Base-by-base conservation (phyloP, 2,797 vertebrate genomes). In the Discoglossus pictus region DNA sequence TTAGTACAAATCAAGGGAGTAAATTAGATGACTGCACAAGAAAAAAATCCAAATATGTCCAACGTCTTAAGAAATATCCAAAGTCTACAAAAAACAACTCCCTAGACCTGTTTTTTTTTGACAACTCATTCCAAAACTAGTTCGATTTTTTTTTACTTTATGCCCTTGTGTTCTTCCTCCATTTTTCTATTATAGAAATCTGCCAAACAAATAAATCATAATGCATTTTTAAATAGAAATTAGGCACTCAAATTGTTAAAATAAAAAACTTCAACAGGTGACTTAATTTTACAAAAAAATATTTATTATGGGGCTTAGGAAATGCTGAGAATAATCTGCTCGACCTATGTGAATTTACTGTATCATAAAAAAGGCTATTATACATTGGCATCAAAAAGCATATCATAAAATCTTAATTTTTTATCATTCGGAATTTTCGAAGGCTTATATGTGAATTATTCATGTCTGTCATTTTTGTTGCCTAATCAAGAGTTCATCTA, bases 361-460 rank as follows among this genome's bases (percentile, higher is more conserved):
- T 34, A 55, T 56, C 68, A 42, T 70, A 70, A 63, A 70, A 50
- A 62, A 55, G 59, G 68, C 43, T 63, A 68, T 68, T 68, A 63
- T 36, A 52, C 51, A 51, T 50, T 56, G 48, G 53, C 60, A 70
- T 70, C 60, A 64, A 64, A 70, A n/a, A 70, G 62, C 50, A 70
- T 64, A 43, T 70, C 60, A 58, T 70, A 70, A 70, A 70, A 63
- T 40, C 51, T 48, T 70, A 70, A 63, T 70, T 63, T 70, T 63
- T 61, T 58, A 70, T 61, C 58, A 61, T 61, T 61, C 39, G 52
- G 58, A 36, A 54, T 31, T 61, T 61, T 58, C 24, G 34, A 62
- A 55, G 40, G 42, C 40, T 70, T 55, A 6, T 47, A 50, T n/a
- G 52, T 70, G 34, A 63, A 70, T 63, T 63, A 70, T 63, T 70